Evolutionary conservation across 2,888 invertebrate species (phyloP).

Genomic region (Cartodere bifasciata): DNA sequence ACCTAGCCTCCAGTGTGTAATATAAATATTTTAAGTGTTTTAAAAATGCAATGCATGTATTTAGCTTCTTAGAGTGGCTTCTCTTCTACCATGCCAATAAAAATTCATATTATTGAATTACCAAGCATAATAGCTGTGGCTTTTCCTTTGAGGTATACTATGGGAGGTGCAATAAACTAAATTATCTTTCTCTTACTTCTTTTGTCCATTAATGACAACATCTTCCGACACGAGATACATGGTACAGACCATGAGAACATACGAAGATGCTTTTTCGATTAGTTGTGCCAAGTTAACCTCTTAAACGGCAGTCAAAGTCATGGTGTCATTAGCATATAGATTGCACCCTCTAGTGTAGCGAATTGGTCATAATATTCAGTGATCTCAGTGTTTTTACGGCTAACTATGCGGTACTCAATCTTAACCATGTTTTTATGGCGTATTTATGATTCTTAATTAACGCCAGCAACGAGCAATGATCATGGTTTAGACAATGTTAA

Average conservation of each 20-base stretch:
- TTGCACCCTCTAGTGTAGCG: conserved; percentile 31
- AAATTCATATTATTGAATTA: too few species aligned
- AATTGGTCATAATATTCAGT: conserved; percentile 28
- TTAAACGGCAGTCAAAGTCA: conserved; percentile 27
- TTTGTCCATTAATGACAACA: too few species aligned
- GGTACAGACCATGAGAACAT: neutral
- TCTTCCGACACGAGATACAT: too few species aligned
- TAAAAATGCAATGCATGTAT: too few species aligned
- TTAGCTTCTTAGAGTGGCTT: too few species aligned
- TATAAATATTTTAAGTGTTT: too few species aligned
- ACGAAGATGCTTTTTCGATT: conserved; percentile 20
- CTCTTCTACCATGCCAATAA: too few species aligned
- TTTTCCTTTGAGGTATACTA: too few species aligned
- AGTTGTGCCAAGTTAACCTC: conserved; percentile 32
- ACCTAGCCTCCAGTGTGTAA: too few species aligned
- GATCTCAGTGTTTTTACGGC: conserved; percentile 28
- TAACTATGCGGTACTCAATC: conserved; percentile 24
- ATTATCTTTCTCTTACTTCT: too few species aligned
- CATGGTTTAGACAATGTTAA: conserved; percentile 1
- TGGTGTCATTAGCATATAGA: conserved; percentile 35
- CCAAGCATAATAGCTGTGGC: too few species aligned
- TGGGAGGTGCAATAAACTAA: too few species aligned
- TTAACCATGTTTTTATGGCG: conserved; percentile 27
- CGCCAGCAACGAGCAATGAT: conserved; percentile 19
- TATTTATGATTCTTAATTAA: conserved; percentile 33